Evolutionary conservation across 2,113 vertebrate species (phyloP), one percentile per base, ranked within the genome.

Genomic region (Rhinolophus sinicus): DNA sequence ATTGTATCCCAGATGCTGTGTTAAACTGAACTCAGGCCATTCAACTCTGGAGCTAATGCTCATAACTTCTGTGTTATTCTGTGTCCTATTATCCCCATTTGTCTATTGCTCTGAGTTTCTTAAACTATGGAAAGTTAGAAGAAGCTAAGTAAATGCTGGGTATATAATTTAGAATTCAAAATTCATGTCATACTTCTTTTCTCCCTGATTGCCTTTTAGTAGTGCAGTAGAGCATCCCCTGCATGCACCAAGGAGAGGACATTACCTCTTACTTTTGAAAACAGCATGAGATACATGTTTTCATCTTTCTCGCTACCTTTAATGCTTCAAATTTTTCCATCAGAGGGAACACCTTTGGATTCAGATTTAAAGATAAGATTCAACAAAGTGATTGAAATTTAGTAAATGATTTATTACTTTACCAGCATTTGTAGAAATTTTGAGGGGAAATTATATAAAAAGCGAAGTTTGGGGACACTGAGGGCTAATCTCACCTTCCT

Each of bases 111-210:
- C 33, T 3, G 0, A 35, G 30, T 62, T 83, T 88, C 47, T 70
- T 88, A 44, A 80, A 80, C 54, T 88, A 44, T 40, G n/a, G 40
- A 65, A 75, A 86, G 22, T 38, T 38, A 11, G 56, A 38, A 28
- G 26, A 86, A 67, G 47, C 7, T 62, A 83, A 9, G 33, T 26
- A 80, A 75, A 35, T 78, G 15, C 3, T 69, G 16, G 6, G 80
- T 47, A 52, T 11, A 30, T 60, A 78, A 40, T 33, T 30, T 52
- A 84, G 75, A 82, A 90, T 82, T 82, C 14, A 95, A 90, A 91
- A 88, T 64, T 3, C 3, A 10, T 58, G 73, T 22, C 60, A 52
- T 35, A 33, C 22, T 60, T 35, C n/a, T 60, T 72, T 70, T 69
- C 88, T 78, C 56, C 14, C 21, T 50, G 33, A 14, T 28, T 89